Evolutionary conservation across 1,140 invertebrate species (phyloP).

Genomic region (Acromyrmex heyeri): DNA sequence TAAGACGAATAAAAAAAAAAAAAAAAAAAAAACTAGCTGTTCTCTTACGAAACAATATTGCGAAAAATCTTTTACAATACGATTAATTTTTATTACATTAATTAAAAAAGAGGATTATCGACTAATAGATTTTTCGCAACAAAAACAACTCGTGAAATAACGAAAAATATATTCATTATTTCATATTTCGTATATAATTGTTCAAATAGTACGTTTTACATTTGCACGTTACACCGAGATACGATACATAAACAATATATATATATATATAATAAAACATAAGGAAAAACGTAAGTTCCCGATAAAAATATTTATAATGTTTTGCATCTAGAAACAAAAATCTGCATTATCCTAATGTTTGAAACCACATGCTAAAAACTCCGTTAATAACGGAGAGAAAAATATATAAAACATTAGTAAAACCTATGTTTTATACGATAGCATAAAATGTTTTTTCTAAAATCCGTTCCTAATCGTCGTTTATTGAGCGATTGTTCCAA

Average conservation of each 20-base stretch:
- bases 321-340: slow-evolving; percentile 25
- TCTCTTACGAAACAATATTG: background rate
- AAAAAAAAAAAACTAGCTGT: background rate
- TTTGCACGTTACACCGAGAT: slow-evolving; percentile 13
- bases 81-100: slow-evolving; percentile 5
- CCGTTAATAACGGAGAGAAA: slow-evolving; percentile 4
- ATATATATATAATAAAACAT: slow-evolving; percentile 40
- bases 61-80: background rate
- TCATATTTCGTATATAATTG: background rate
- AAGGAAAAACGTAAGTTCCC: slow-evolving; percentile 21
- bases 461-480: background rate
- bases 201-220: slow-evolving; percentile 53
- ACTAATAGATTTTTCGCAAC: background rate
- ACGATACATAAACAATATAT: slow-evolving; percentile 13
- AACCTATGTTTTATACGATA: background rate
- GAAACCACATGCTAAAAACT: slow-evolving; percentile 7
- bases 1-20: background rate
- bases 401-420: slow-evolving; percentile 28
- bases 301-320: slow-evolving; percentile 32
- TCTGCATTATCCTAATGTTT: slow-evolving; percentile 9
- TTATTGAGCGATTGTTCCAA: slow-evolving; percentile 37
- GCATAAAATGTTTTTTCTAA: slow-evolving; percentile 13
- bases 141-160: slow-evolving; percentile 4
- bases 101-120: background rate
- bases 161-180: slow-evolving; percentile 12